Percentiles rank a stretch among this genome's conserved stretches.
phyloP scores from a whole-genome alignment of 2,113 vertebrate genomes.

The Calidris pugnax region DNA sequence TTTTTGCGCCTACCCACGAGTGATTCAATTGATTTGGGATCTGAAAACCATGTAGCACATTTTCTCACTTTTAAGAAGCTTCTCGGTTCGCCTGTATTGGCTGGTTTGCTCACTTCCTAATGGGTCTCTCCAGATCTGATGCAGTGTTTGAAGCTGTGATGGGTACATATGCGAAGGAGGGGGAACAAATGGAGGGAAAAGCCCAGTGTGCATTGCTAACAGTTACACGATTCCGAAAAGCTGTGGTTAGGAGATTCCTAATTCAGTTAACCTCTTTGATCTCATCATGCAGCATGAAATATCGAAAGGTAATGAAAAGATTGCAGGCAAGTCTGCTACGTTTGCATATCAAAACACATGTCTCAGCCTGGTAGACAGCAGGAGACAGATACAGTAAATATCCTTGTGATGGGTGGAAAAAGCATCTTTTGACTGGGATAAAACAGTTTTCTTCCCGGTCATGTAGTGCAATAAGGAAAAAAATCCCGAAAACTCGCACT shows the following conservation, averaged over 20 bases:
- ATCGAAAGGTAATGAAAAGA: neutral
- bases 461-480: neutral
- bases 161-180: neutral
- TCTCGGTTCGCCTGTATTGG: neutral
- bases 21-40: slow-evolving; percentile 20
- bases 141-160: neutral
- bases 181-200: neutral
- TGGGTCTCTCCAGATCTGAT: slow-evolving; percentile 11
- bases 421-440: neutral
- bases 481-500: neutral
- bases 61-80: neutral
- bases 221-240: neutral
- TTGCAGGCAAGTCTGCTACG: neutral
- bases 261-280: slow-evolving; percentile 44
- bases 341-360: neutral
- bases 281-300: neutral
- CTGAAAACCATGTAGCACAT: slow-evolving; percentile 25
- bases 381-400: neutral
- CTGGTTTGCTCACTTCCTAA: neutral
- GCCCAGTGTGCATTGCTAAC: neutral
- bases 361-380: neutral
- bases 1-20: neutral
- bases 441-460: neutral
- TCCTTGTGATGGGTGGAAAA: neutral
- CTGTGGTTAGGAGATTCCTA: neutral